Conservation (phyloP, 2,888 invertebrate genomes). For the Coelinius sp. region DNA sequence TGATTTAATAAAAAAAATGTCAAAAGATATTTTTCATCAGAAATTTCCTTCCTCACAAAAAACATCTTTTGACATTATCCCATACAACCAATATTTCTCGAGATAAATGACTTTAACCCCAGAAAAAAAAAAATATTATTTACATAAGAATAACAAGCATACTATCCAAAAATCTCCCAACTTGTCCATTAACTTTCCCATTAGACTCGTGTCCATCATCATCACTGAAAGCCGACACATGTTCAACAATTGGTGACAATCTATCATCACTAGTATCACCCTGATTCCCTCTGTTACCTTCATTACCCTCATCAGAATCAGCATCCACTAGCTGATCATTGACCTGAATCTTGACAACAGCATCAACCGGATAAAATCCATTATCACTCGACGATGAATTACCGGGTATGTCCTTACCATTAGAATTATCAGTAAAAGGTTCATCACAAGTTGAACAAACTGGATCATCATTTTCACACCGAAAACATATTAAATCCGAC, state of each 20-base stretch:
- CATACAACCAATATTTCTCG: conserved; percentile 38
- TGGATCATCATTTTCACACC: conserved; percentile 59
- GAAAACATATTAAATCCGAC: conserved; percentile 66
- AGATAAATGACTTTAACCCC: no score
- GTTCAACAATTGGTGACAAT: conserved; percentile 65
- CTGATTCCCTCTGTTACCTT: conserved; percentile 46
- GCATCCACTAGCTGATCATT: conserved; percentile 61
- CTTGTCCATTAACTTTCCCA: conserved; percentile 59
- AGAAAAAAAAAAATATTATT: no score
- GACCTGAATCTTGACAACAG: conserved; percentile 61
- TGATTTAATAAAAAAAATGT: background rate
- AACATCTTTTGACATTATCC: no score
- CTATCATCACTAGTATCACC: conserved; percentile 51
- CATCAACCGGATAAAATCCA: conserved; percentile 58
- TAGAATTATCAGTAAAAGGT: conserved; percentile 44
- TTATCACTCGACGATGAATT: conserved; percentile 58
- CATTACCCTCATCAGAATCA: conserved; percentile 61
- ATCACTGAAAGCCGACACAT: conserved; percentile 58
- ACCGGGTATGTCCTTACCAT: conserved; percentile 40
- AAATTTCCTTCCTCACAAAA: conserved; percentile 28
- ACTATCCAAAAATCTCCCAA: conserved; percentile 64
- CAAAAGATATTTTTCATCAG: conserved; percentile 24
- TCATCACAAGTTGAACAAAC: conserved; percentile 59
- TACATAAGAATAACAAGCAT: conserved; percentile 67
- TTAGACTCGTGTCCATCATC: conserved; percentile 53